Conservation (phyloP, 2,113 vertebrate species). For the Holacanthus passer region DNA sequence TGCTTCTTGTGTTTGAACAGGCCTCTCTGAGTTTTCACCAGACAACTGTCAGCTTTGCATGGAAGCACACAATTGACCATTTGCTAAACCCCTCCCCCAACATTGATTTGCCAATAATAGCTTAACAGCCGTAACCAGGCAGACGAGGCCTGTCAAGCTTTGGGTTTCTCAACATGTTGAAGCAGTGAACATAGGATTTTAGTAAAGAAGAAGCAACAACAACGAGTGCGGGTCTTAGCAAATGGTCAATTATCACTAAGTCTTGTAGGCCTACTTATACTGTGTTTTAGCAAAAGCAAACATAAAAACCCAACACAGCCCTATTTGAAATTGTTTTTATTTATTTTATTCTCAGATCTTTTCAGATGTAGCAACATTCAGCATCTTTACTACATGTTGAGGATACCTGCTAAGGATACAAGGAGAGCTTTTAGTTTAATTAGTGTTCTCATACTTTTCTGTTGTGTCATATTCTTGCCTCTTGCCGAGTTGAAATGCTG, state of each 20-base stretch:
- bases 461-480: slow-evolving; percentile 63
- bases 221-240: not conserved
- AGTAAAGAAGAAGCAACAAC: not conserved
- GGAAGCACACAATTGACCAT: slow-evolving; percentile 1
- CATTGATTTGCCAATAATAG: slow-evolving; percentile 9
- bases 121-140: not conserved
- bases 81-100: not conserved
- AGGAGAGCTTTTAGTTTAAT: slow-evolving; percentile 54
- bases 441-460: slow-evolving; percentile 53
- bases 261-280: slow-evolving; percentile 4
- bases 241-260: not conserved
- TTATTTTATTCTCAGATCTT: not conserved
- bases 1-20: slow-evolving; percentile 30
- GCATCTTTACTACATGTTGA: slow-evolving; percentile 9
- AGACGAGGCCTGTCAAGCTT: not conserved
- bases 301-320: not conserved
- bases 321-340: slow-evolving; percentile 14
- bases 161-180: not conserved
- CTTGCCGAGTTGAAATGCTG: slow-evolving; percentile 60
- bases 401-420: slow-evolving; percentile 27
- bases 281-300: not conserved
- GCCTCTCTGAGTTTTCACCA: slow-evolving; percentile 22
- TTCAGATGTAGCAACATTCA: not conserved
- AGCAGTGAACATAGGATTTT: not conserved
- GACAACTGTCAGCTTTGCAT: slow-evolving; percentile 9